Conservation (phyloP, 2,113 vertebrate genomes). For the Etheostoma spectabile region DNA sequence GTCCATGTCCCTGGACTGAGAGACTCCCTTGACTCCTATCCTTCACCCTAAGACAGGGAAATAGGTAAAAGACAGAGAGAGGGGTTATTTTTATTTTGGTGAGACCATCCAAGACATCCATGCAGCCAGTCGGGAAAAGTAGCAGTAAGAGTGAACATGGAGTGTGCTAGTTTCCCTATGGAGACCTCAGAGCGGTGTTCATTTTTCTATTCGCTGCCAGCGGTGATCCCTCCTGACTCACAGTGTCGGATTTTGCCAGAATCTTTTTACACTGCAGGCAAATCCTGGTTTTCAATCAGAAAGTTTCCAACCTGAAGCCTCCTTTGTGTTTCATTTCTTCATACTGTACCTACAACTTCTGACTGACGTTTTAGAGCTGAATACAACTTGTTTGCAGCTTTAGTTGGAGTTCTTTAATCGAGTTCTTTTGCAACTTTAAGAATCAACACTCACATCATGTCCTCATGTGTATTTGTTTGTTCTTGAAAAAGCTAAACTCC, state of each 20-base stretch:
- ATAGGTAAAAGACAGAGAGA: neutral
- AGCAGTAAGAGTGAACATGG: slow-evolving; percentile 2
- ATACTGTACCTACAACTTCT: neutral
- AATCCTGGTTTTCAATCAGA: slow-evolving; percentile 11
- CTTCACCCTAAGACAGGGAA: slow-evolving; percentile 1
- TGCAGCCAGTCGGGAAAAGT: neutral
- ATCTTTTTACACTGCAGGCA: neutral
- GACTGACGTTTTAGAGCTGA: neutral
- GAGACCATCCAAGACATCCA: neutral
- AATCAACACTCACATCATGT: too few species aligned
- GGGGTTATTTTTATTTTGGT: slow-evolving; percentile 30
- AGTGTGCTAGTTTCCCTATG: slow-evolving; percentile 8
- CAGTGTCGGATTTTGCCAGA: neutral
- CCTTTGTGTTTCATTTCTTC: neutral
- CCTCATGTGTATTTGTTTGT: too few species aligned
- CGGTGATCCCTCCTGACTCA: neutral
- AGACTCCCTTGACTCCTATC: slow-evolving; percentile 29
- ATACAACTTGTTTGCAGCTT: too few species aligned
- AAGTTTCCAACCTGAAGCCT: neutral
- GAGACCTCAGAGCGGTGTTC: slow-evolving; percentile 4
- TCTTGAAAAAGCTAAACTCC: too few species aligned
- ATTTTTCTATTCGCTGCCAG: neutral
- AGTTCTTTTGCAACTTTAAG: too few species aligned
- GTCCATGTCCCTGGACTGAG: slow-evolving; percentile 5
- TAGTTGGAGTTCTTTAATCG: too few species aligned